These are phyloP conservation scores for Calidris pugnax DNA, from an alignment of 2,113 vertebrate genomes.

Conservation along the genomic window DNA sequence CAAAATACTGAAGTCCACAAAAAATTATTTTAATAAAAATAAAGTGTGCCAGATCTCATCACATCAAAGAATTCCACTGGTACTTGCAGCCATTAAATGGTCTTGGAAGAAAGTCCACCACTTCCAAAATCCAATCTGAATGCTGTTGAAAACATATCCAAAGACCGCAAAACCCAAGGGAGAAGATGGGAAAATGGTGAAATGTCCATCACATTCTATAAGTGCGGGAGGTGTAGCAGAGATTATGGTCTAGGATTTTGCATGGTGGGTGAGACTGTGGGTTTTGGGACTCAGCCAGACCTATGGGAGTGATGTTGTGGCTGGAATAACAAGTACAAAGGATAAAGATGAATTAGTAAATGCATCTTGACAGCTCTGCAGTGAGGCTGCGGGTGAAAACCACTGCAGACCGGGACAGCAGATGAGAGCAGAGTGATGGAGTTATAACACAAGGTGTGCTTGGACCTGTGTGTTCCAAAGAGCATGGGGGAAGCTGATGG, in stretches of 20 bases:
- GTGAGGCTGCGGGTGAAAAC: not conserved
- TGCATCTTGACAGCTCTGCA: not conserved
- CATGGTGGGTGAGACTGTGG: not conserved
- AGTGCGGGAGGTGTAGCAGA: not conserved
- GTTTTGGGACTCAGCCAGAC: not conserved
- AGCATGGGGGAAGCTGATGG: not conserved
- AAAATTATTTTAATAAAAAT: not conserved
- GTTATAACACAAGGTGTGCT: not conserved
- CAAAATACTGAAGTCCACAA: not conserved
- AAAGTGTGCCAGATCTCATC: not conserved
- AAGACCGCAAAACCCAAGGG: not conserved
- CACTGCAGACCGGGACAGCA: not conserved
- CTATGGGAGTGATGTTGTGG: not conserved
- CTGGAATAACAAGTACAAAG: not conserved
- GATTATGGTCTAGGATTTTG: not conserved
- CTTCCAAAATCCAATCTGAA: not conserved
- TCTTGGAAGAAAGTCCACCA: not conserved
- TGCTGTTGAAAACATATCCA: not conserved
- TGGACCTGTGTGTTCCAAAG: not conserved
- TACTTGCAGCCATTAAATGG: not conserved
- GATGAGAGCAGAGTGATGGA: not conserved
- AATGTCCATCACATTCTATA: not conserved
- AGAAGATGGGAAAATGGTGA: not conserved
- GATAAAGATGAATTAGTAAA: not conserved
- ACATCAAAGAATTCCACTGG: not conserved